phyloP scores from a whole-genome alignment of 2,113 vertebrate species.

The Varanus salvator region DNA sequence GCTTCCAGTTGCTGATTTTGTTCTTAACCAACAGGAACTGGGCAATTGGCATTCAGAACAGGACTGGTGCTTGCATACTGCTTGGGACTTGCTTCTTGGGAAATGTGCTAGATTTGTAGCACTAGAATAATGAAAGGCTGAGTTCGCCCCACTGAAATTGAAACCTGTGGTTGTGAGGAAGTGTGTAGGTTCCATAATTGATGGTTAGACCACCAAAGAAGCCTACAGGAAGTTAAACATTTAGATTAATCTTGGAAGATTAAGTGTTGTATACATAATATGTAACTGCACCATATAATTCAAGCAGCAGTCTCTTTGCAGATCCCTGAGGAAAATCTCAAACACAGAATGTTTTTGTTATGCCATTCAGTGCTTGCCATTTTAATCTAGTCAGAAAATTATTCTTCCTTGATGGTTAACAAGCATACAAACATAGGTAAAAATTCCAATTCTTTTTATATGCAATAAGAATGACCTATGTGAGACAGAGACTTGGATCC shows the following conservation, averaged over 20 bases:
- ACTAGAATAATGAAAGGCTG: slow-evolving; percentile 4
- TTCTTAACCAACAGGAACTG: not conserved
- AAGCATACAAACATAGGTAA: not conserved
- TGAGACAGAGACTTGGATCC: not conserved
- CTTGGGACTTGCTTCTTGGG: not conserved
- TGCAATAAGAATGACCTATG: not conserved
- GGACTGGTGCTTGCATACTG: not conserved
- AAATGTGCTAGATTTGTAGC: not conserved
- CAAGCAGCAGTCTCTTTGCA: not conserved
- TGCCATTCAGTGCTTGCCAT: not conserved
- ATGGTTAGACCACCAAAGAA: slow-evolving; percentile 23
- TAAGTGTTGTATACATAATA: slow-evolving; percentile 21
- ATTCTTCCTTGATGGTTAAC: not conserved
- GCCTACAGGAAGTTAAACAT: slow-evolving; percentile 12
- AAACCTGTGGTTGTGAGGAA: slow-evolving; percentile 26
- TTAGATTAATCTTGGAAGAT: slow-evolving; percentile 20
- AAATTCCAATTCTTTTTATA: not conserved
- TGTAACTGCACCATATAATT: not conserved
- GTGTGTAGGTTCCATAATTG: slow-evolving; percentile 23
- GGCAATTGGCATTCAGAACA: not conserved
- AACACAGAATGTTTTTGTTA: not conserved
- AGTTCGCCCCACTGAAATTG: slow-evolving; percentile 11
- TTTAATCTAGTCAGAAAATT: not conserved
- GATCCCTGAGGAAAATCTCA: not conserved
- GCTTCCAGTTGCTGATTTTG: not conserved